A percentile compares a stretch with the other conserved stretches of the same genome.
These are phyloP conservation scores for cattle (Bos taurus) DNA, from an alignment of 2,113 vertebrate genomes.

Conservation along the genomic window DNA sequence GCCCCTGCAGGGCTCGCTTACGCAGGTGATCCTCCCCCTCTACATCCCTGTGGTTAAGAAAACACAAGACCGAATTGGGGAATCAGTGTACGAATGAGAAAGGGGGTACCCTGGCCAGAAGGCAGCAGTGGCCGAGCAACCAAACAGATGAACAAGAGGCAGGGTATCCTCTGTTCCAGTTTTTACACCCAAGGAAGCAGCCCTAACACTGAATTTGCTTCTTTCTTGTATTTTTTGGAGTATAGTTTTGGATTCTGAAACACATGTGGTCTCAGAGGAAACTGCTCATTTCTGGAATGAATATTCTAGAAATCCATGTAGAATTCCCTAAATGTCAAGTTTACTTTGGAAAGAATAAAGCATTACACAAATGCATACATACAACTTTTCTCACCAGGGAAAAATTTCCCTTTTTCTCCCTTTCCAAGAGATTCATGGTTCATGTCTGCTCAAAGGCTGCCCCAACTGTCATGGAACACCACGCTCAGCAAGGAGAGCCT, in stretches of 20 bases:
- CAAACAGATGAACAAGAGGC: background rate
- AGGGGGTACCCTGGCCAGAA: background rate
- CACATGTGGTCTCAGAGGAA: background rate
- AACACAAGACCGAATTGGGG: background rate
- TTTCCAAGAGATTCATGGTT: background rate
- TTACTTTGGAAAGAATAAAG: background rate
- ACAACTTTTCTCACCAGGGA: background rate
- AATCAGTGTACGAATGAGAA: too few relatives aligned
- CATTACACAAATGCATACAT: background rate
- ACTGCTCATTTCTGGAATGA: background rate
- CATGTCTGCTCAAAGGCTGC: background rate
- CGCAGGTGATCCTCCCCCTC: slow-evolving; percentile 87
- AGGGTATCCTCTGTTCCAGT: background rate
- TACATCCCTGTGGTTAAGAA: slow-evolving; percentile 80
- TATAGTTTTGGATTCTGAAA: background rate
- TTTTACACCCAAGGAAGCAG: background rate
- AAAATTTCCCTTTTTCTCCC: background rate
- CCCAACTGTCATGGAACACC: too few relatives aligned
- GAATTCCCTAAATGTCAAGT: background rate
- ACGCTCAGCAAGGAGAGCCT: background rate
- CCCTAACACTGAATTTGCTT: background rate
- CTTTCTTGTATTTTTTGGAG: background rate
- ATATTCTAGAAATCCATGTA: background rate
- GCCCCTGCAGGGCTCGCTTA: slow-evolving; percentile 85
- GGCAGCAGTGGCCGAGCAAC: background rate